Evolutionary conservation across 2,113 vertebrate genomes (phyloP), one percentile per base, ranked within the genome.

Genomic region (Ancistrus triradiatus): DNA sequence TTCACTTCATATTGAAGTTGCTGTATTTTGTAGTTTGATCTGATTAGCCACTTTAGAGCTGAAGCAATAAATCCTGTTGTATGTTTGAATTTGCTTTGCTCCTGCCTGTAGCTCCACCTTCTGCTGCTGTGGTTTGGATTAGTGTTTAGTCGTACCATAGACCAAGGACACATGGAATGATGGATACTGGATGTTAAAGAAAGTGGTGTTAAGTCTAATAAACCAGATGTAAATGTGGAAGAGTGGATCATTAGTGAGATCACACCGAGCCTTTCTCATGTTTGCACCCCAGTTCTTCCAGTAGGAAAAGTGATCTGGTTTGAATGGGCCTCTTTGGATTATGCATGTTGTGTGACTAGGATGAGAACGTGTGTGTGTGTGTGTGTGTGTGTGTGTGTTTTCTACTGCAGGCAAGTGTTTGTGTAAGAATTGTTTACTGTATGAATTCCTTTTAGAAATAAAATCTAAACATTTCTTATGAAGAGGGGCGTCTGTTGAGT

Each of bases 1-100:
- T 55, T 65, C 57, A 28, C 78, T 80, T 78, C 78, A 80, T 73
- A 74, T 78, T 80, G 78, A 78, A 80, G 76, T 69, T 72, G 42
- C 2, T 44, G 55, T 64, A 31, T 59, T 58, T 61, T 25, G 49
- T 66, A 17, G 58, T 70, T 67, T 50, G 68, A 46, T 42, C 53
- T 47, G 48, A 63, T 71, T 19, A 15, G 35, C 42, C 49, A 59
- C 67, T 63, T 74, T 72, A 28, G 31, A 56, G 11, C 51, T 46
- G 43, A 40, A 68, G 59, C 50, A 67, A 59, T 50, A 56, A 61
- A 22, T 46, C 10, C 14, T 74, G 18, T 17, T 9, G 35, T 48
- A 2, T 11, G 14, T 25, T 56, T 57, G 28, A 10, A 19, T 24
- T 11, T 10, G 11, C 13, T 53, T 5, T 53, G 14, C 40, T 46